phyloP scores from a whole-genome alignment of 1,140 invertebrate species.

The Hylyphantes graminicola region DNA sequence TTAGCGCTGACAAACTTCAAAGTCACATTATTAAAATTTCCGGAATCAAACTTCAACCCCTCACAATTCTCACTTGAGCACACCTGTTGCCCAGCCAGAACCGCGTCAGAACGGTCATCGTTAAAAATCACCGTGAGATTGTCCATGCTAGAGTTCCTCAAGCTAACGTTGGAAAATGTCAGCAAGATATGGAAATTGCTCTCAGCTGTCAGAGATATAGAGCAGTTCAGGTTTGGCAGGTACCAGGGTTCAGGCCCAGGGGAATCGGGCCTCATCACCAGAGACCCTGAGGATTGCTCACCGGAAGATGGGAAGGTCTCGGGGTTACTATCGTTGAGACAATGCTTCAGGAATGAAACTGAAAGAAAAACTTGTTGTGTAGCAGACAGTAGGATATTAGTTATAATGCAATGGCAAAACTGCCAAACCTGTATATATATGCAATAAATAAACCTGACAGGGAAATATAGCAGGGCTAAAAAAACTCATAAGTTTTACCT shows the following conservation, averaged over 20 bases:
- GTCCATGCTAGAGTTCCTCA: constrained; percentile 49
- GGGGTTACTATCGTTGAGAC: constrained; percentile 8
- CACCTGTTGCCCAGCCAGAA: constrained; percentile 49
- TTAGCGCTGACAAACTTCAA: constrained; percentile 51
- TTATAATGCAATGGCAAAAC: too few relatives aligned
- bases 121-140: constrained; percentile 44
- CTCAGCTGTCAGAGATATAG: constrained; percentile 24
- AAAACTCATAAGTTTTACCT: too few relatives aligned
- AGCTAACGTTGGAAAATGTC: constrained; percentile 55
- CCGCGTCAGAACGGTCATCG: not conserved
- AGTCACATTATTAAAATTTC: constrained; percentile 40
- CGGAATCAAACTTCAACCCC: constrained; percentile 48
- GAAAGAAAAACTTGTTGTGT: not conserved
- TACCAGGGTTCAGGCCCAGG: constrained; percentile 31
- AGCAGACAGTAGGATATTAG: not conserved
- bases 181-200: constrained; percentile 3
- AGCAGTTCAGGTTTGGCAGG: constrained; percentile 30
- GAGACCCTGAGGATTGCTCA: constrained; percentile 9
- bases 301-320: not conserved
- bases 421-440: too few relatives aligned
- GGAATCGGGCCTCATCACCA: not conserved
- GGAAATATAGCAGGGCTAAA: too few relatives aligned
- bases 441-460: too few relatives aligned
- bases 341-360: constrained; percentile 43
- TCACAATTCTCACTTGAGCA: constrained; percentile 50